phyloP scores from a whole-genome alignment of 2,888 invertebrate genomes.

The Stenodera caucasica region DNA sequence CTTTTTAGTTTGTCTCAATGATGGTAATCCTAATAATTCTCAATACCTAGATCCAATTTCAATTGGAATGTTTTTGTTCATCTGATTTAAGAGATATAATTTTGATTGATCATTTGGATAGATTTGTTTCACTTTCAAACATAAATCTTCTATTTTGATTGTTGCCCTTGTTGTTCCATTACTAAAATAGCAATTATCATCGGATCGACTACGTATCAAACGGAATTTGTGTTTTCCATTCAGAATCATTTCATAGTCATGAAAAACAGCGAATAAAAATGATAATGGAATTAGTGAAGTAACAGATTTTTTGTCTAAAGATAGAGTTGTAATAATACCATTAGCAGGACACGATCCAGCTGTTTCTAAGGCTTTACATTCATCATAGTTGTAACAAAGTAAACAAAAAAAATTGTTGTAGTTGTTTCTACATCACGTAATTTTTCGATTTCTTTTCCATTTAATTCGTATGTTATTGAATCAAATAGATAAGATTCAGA shows the following conservation, averaged over 20 bases:
- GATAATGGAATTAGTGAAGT: constrained; percentile 21
- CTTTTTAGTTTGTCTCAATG: not conserved
- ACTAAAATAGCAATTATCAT: constrained; percentile 19
- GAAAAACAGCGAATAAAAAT: constrained; percentile 27
- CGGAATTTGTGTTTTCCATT: constrained; percentile 24
- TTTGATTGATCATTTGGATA: constrained; percentile 26
- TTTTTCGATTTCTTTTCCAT: constrained; percentile 20
- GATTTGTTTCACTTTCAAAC: constrained; percentile 24
- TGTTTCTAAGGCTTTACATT: constrained; percentile 15
- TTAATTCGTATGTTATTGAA: constrained; percentile 21
- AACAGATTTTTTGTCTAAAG: constrained; percentile 8
- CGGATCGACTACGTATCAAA: constrained; percentile 24
- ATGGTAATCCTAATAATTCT: not conserved
- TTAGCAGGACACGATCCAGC: constrained; percentile 22
- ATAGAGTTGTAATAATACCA: not conserved
- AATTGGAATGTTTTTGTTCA: constrained; percentile 1
- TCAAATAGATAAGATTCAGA: constrained; percentile 24
- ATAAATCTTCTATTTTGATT: not conserved
- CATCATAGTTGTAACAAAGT: constrained; percentile 16
- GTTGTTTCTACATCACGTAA: constrained; percentile 25
- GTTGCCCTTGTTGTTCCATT: not conserved
- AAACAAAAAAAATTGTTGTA: constrained; percentile 20
- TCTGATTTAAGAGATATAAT: constrained; percentile 18
- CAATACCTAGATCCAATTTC: not conserved
- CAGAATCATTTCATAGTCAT: constrained; percentile 20